These are phyloP conservation scores for Parascotia fuliginaria DNA, from an alignment of 2,888 invertebrate species.

Conservation along the genomic window DNA sequence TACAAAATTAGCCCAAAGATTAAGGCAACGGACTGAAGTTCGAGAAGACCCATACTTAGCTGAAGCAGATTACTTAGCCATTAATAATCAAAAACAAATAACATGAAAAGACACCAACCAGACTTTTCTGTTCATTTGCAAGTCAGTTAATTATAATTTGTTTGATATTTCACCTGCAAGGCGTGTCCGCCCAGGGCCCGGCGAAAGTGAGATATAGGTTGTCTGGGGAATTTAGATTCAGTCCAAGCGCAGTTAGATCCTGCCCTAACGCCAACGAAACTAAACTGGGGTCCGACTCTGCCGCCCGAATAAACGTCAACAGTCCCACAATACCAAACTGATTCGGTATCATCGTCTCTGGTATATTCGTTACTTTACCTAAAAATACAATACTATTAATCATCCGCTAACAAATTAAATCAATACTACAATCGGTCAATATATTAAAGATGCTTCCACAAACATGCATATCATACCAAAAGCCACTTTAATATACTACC, in stretches of 20 bases:
- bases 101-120: background rate
- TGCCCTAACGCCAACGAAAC: constrained; percentile 98
- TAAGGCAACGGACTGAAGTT: background rate
- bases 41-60: background rate
- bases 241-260: constrained; percentile 98
- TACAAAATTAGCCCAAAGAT: background rate
- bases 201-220: constrained; percentile 99
- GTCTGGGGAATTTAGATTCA: constrained; percentile 99
- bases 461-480: constrained; percentile 12
- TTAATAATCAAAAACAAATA: background rate
- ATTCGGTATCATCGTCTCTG: constrained; percentile 99
- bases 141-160: constrained; percentile 3
- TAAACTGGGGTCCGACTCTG: constrained; percentile 98
- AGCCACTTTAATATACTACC: constrained; percentile 52
- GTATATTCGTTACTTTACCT: constrained; percentile 99
- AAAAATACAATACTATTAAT: constrained; percentile 47
- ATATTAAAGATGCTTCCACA: constrained; percentile 49
- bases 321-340: constrained; percentile 99
- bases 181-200: constrained; percentile 99
- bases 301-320: constrained; percentile 98
- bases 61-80: background rate
- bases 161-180: constrained; percentile 88
- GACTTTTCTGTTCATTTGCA: background rate
- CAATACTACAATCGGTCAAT: constrained; percentile 34
- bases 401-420: constrained; percentile 18